Base-by-base conservation (phyloP, 2,888 invertebrate genomes). In the Andrena flavipes region DNA sequence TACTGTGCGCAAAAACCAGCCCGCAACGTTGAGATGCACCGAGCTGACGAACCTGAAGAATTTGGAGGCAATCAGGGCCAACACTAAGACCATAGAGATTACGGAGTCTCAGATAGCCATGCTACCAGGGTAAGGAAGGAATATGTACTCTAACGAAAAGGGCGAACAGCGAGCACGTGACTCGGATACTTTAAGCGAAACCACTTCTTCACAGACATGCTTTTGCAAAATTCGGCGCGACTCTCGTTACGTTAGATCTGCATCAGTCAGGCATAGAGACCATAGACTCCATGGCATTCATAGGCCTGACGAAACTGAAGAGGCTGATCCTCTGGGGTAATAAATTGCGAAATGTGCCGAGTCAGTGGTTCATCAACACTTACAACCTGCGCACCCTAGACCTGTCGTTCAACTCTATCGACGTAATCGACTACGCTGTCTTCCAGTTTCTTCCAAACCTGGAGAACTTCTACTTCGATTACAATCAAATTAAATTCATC, bases 311-410 rank as follows among this genome's bases (percentile, higher is more conserved):
- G 1, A 84, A 88, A 2, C 68, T 93, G 6, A 68, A 90, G 62
- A 89, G 85, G 56, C 82, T 93, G 64, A 78, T 90, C 20, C 90
- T 93, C 6, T 90, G 91, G 88, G 91, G 90, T 16, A 93, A 93
- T 71, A 88, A 90, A 56, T 81, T 93, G 77, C 88, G 48, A 23
- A 72, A 60, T 68, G 80, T 92, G 30, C 35, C 73, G 0, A 78
- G 68, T 2, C 75, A 77, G 13, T 91, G 90, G 91, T 92, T 93
- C 59, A 13, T 26, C 23, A 81, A 90, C 76, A 75, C 87, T 33
- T 60, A 79, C n/a, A 91, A 84, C 16, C 79, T 93, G 42, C 85
- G 84, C 23, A 84, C 86, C 13, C 87, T 93, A 20, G 93, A 93
- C 60, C 16, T 93, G 6, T 93, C 93, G 3, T 93, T 92, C 75